Evolutionary conservation across 1,140 invertebrate genomes (phyloP), one percentile per base, ranked within the genome.

Genomic region (Hormaphis cornu): DNA sequence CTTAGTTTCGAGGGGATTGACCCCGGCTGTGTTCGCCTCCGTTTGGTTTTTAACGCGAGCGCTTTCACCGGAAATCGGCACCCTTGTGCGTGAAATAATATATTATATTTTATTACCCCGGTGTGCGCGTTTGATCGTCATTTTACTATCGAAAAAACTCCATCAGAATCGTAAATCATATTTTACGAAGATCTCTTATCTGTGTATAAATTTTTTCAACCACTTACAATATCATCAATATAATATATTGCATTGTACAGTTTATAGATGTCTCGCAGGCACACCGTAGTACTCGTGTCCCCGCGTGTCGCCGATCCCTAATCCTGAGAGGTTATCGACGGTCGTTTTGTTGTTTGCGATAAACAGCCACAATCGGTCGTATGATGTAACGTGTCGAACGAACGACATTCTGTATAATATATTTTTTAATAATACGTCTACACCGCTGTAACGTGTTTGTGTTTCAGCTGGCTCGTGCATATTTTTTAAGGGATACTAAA

Each of bases 281-380:
- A 14, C 16, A 10, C 50, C 52, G 33, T 20, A 30, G 22, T 50
- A 50, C 50, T 28, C 10, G 4, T 9, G 3, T 46, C 20, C 35
- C 18, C 46, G 9, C 16, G 30, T 28, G 30, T 35, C 46, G 18
- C 46, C 42, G 24, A 26, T 14, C 22, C 52, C n/a, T 54, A 54
- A 54, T 54, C 52, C n/a, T 35, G 10, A n/a, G n/a, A 54, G 52
- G 52, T 54, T 54, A 54, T 54, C 52, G 28, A 10, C 30, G 52
- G 30, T 54, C 52, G 9, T 26, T 54, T 54, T n/a, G n/a, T 54
- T 14, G 10, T 35, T 54, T 9, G 30, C 52, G 52, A 54, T 54
- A 54, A 54, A 33, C n/a, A n/a, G n/a, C 30, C 12, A 35, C 28
- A 33, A 54, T 33, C 52, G 52, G n/a, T n/a, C n/a, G 28, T 14